Evolutionary conservation across 2,113 vertebrate species (phyloP).

Genomic region (Origma solitaria): DNA sequence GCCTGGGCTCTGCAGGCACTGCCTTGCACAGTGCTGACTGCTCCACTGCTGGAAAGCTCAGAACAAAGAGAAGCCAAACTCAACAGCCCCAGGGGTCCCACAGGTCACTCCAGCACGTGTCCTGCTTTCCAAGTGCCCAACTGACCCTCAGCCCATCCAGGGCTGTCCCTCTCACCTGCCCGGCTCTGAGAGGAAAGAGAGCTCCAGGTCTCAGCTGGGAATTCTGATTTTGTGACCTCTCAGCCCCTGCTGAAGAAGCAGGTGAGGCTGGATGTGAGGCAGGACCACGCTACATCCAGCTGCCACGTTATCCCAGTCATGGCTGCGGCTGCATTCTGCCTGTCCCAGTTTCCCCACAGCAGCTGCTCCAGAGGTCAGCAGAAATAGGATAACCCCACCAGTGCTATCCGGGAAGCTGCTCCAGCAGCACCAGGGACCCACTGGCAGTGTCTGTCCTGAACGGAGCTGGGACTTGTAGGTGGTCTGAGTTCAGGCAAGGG

Average conservation of each 20-base stretch:
- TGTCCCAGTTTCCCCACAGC: background rate
- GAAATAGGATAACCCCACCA: background rate
- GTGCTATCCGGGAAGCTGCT: background rate
- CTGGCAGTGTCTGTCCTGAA: background rate
- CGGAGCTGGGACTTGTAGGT: background rate
- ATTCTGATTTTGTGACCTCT: background rate
- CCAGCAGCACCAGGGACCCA: background rate
- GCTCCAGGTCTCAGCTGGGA: background rate
- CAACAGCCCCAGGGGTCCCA: background rate
- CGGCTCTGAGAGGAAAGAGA: fast-evolving
- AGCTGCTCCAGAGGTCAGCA: background rate
- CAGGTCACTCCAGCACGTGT: background rate
- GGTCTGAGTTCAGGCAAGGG: background rate
- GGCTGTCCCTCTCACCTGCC: background rate
- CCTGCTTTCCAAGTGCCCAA: background rate
- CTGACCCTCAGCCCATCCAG: background rate
- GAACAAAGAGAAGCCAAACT: background rate
- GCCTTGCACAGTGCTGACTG: background rate
- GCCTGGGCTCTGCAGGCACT: fast-evolving
- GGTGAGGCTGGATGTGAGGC: background rate
- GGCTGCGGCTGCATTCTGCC: background rate
- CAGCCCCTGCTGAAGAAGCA: background rate
- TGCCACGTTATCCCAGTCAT: background rate
- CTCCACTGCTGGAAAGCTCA: background rate
- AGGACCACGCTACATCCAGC: fast-evolving